These are phyloP conservation scores for Lasioglossum morio DNA, from an alignment of 2,888 invertebrate species.

Conservation along the genomic window DNA sequence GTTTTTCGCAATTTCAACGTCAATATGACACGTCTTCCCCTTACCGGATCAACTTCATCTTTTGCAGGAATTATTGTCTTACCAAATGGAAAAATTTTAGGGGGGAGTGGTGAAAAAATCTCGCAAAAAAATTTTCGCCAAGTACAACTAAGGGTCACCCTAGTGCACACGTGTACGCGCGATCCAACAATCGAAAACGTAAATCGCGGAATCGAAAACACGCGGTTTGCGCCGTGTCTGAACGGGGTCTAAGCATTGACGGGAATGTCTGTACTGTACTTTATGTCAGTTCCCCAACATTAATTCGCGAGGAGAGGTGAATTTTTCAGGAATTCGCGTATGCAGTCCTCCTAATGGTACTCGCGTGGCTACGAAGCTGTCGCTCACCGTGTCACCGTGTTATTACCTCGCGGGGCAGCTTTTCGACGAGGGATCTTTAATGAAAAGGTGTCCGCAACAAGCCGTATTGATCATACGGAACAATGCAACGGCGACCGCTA, in stretches of 20 bases:
- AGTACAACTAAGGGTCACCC: too few species aligned
- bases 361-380: conserved; percentile 2
- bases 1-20: too few species aligned
- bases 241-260: not conserved
- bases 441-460: conserved; percentile 27
- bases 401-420: conserved; percentile 25
- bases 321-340: not conserved
- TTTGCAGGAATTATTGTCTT: too few species aligned
- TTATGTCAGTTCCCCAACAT: not conserved
- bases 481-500: conserved; percentile 64
- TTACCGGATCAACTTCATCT: too few species aligned
- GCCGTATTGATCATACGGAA: conserved; percentile 62
- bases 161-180: too few species aligned
- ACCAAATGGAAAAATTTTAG: too few species aligned
- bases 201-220: too few species aligned
- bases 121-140: too few species aligned
- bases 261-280: not conserved
- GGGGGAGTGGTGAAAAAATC: too few species aligned
- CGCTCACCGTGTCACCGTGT: not conserved
- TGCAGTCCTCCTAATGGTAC: not conserved
- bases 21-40: too few species aligned
- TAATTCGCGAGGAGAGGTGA: not conserved
- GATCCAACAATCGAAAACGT: too few species aligned
- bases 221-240: too few species aligned
- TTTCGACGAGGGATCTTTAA: conserved; percentile 54